These are phyloP conservation scores for Macrosoma leucophasiata DNA, from an alignment of 2,888 invertebrate genomes.

Conservation along the genomic window DNA sequence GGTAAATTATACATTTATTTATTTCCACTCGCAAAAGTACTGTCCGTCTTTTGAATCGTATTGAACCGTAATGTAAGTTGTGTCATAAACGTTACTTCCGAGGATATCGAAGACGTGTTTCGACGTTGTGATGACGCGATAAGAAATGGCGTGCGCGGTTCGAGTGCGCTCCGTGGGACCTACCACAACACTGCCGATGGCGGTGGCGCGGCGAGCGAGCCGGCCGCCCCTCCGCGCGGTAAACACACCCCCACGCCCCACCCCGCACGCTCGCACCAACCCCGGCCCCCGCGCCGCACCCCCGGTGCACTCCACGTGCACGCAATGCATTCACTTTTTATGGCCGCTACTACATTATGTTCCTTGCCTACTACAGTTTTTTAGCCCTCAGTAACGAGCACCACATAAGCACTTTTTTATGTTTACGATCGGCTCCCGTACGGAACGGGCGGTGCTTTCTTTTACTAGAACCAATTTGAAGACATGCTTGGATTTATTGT, in stretches of 20 bases:
- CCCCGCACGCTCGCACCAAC: constrained; percentile 29
- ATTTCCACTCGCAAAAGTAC: constrained; percentile 47
- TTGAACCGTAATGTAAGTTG: constrained; percentile 12
- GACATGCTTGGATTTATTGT: constrained; percentile 29
- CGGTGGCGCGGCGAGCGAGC: constrained; percentile 46
- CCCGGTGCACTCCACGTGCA: constrained; percentile 58
- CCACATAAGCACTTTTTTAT: constrained; percentile 72
- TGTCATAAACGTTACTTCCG: constrained; percentile 19
- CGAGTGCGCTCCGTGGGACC: constrained; percentile 70
- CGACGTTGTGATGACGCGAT: constrained; percentile 53
- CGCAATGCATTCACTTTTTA: constrained; percentile 72
- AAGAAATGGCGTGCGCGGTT: constrained; percentile 49
- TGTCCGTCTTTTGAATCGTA: too few species aligned
- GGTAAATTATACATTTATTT: constrained; percentile 46
- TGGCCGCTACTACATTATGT: constrained; percentile 70
- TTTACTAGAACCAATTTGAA: constrained; percentile 53
- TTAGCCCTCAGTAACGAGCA: constrained; percentile 57
- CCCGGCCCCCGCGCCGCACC: constrained; percentile 27
- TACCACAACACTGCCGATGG: constrained; percentile 78
- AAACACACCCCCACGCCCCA: constrained; percentile 68
- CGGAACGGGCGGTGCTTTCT: constrained; percentile 53
- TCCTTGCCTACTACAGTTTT: constrained; percentile 63
- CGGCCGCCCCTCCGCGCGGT: constrained; percentile 61
- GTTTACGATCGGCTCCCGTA: constrained; percentile 61
- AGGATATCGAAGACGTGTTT: constrained; percentile 43